These are phyloP conservation scores for Pterostichus madidus DNA, from an alignment of 2,888 invertebrate genomes.

Conservation along the genomic window DNA sequence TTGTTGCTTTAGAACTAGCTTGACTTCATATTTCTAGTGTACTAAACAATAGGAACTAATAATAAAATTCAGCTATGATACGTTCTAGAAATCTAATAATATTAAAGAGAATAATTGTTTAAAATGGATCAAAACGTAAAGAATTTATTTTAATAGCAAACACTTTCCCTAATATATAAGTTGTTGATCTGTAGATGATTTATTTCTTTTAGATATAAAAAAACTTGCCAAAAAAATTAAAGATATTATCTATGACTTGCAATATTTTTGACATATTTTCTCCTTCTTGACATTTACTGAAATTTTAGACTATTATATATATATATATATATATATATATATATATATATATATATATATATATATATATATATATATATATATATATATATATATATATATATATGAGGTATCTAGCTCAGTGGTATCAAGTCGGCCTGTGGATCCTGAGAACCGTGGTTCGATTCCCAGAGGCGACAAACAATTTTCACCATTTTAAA, in stretches of 20 bases:
- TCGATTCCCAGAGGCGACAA: too few relatives aligned
- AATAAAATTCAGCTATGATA: background rate
- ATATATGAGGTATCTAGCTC: too few relatives aligned
- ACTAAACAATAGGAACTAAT: conserved; percentile 7
- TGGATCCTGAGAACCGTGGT: too few relatives aligned
- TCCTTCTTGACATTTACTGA: background rate
- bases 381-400: too few relatives aligned
- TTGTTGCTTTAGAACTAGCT: background rate
- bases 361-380: too few relatives aligned
- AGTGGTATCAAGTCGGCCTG: too few relatives aligned
- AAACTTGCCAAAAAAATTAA: background rate
- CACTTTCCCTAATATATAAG: conserved; percentile 6
- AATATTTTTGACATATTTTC: conserved; percentile 4
- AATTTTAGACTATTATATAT: too few relatives aligned
- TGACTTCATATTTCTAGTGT: background rate
- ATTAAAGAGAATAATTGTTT: conserved; percentile 1
- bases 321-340: too few relatives aligned
- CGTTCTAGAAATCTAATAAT: background rate
- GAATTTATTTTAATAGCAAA: background rate
- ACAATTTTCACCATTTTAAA: too few relatives aligned
- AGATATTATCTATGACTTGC: background rate
- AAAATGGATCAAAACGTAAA: background rate
- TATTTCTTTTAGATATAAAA: background rate
- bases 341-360: too few relatives aligned
- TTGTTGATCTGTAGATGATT: background rate